phyloP scores from a whole-genome alignment of 2,113 vertebrate genomes.

The Motacilla alba region DNA sequence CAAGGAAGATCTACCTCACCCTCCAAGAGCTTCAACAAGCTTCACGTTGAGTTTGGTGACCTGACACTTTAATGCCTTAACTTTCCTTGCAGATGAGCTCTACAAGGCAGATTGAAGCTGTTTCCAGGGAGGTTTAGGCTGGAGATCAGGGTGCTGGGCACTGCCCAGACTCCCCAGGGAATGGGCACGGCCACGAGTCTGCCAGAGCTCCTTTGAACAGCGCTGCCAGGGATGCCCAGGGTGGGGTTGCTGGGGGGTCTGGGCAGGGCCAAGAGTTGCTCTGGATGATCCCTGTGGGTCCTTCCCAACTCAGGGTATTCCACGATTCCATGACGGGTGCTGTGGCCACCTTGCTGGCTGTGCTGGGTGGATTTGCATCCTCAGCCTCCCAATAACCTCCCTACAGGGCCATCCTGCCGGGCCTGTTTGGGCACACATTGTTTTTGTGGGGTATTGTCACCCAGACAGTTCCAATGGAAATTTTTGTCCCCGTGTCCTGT shows the following conservation, averaged over 20 bases:
- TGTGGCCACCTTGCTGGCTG: not conserved
- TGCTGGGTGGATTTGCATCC: not conserved
- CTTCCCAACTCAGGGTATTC: not conserved
- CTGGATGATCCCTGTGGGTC: not conserved
- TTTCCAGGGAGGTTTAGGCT: not conserved
- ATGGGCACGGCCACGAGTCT: not conserved
- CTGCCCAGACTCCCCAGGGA: not conserved
- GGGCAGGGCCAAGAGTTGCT: fast-evolving
- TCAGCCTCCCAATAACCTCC: not conserved
- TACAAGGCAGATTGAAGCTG: not conserved
- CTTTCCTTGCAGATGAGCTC: not conserved
- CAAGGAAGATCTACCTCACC: not conserved
- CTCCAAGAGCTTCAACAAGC: not conserved
- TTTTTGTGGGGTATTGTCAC: not conserved
- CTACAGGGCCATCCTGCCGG: not conserved
- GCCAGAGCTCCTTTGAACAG: not conserved
- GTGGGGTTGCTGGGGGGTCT: fast-evolving
- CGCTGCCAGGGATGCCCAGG: not conserved
- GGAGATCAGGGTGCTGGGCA: not conserved
- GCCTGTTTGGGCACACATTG: not conserved
- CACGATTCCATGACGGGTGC: not conserved
- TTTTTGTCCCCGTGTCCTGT: not conserved
- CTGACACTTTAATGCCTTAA: not conserved
- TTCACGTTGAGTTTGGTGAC: not conserved
- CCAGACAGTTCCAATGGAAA: not conserved